These are phyloP conservation scores for Uloborus plumipes DNA, from an alignment of 2,888 invertebrate species.

Conservation along the genomic window DNA sequence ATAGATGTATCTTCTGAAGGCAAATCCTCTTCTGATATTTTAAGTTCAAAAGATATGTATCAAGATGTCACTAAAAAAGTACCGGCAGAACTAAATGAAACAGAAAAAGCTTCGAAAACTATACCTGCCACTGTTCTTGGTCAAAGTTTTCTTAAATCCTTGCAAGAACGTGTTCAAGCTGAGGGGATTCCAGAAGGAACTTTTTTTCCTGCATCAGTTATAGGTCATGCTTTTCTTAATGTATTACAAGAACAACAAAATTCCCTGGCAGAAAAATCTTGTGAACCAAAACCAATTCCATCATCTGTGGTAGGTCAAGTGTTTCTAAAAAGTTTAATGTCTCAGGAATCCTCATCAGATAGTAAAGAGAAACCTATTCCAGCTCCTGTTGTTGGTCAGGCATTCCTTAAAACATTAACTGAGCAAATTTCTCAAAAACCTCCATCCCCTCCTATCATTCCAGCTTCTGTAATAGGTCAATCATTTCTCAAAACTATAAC, in stretches of 20 bases:
- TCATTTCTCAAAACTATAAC: constrained; percentile 47
- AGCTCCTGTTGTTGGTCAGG: constrained; percentile 33
- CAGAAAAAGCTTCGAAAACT: not conserved
- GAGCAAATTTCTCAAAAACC: constrained; percentile 8
- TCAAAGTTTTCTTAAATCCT: constrained; percentile 33
- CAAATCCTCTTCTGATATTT: not conserved
- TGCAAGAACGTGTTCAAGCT: constrained; percentile 21
- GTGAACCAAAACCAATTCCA: constrained; percentile 13
- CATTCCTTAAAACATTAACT: constrained; percentile 37
- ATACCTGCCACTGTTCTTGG: constrained; percentile 47
- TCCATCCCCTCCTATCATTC: constrained; percentile 7
- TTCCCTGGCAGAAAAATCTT: constrained; percentile 10
- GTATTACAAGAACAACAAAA: constrained; percentile 31
- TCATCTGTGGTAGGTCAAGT: constrained; percentile 36
- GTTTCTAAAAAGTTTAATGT: constrained; percentile 29
- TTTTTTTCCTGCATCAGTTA: constrained; percentile 48
- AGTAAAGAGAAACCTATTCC: constrained; percentile 14
- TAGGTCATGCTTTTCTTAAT: constrained; percentile 42
- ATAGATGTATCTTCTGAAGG: not conserved
- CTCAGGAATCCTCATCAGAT: not conserved
- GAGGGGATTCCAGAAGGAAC: constrained; percentile 13
- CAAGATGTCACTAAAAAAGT: too few species aligned
- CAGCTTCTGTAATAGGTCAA: constrained; percentile 56
- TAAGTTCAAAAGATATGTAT: not conserved
- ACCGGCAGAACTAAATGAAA: not conserved